Conservation (phyloP, 2,113 vertebrate species). For the Sclerurus mexicanus region DNA sequence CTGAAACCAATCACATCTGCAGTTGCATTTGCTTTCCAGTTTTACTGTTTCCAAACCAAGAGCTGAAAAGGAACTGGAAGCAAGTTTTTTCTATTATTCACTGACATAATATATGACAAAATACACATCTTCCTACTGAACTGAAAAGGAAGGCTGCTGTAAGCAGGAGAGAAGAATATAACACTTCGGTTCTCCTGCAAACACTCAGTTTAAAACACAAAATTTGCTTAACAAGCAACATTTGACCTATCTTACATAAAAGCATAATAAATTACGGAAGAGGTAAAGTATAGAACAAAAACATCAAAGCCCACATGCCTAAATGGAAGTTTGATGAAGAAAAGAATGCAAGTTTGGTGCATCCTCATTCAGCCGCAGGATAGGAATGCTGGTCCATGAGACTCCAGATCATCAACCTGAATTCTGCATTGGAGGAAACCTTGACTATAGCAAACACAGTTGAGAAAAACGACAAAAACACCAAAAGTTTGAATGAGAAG, state of each 20-base stretch:
- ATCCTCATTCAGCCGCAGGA: background rate
- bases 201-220: background rate
- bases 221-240: background rate
- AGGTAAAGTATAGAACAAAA: background rate
- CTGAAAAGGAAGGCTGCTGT: background rate
- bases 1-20: background rate
- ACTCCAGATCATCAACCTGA: background rate
- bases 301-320: background rate
- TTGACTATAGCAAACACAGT: background rate
- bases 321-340: background rate
- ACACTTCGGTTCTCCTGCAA: rapidly evolving
- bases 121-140: background rate
- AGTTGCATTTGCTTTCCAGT: background rate
- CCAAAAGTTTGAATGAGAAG: background rate
- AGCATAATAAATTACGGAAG: background rate
- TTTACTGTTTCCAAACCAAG: background rate
- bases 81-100: background rate
- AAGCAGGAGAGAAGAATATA: background rate
- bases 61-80: background rate
- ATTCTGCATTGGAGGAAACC: background rate
- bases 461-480: background rate
- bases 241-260: background rate
- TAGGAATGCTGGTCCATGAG: background rate
- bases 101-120: background rate
- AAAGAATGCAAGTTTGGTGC: background rate